Base-by-base conservation (phyloP, 2,113 vertebrate genomes). In the Callopanchax toddi region DNA sequence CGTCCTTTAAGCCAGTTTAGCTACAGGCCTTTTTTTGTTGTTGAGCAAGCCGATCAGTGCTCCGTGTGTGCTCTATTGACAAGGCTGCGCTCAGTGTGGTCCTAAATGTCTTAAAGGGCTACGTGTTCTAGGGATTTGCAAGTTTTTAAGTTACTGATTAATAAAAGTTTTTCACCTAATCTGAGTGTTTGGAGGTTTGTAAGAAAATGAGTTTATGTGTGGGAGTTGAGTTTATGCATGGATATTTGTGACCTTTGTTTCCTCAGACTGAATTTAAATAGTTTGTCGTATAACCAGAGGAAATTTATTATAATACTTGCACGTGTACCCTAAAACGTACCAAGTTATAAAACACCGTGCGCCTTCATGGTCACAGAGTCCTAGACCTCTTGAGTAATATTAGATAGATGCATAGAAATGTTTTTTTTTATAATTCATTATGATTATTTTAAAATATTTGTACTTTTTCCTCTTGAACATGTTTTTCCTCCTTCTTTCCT, bases 1-100 rank as follows among this genome's bases (percentile, higher is more conserved):
- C 37, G 63, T 76, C 50, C 73, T 67, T 66, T 60, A 57, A 80
- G 58, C 54, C 61, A 12, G 71, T 76, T 81, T 79, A 55, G 76
- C 83, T 74, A 71, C 57, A 70, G 78, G 86, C 70, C 0, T 45
- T 76, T 74, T 64, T 71, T 63, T 51, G 3, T 17, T 75, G 48
- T 76, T 23, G 9, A 69, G 39, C 63, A 50, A 76, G 74, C 71
- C 59, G 56, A 26, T 54, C 34, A 56, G 32, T 62, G 22, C 45
- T 64, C 46, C 42, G 16, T 65, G 59, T 48, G 40, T 43, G 25
- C 32, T 23, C n/a, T 72, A 74, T 87, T 65, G 78, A 81, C 29
- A 17, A 63, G 46, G 43, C 56, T 29, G 48, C 49, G 9, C 37
- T 1, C 48, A 66, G 52, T 70, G 71, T 57, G 64, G 74, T 76